phyloP scores from a whole-genome alignment of 2,888 invertebrate species.

The Philereme vetulata region DNA sequence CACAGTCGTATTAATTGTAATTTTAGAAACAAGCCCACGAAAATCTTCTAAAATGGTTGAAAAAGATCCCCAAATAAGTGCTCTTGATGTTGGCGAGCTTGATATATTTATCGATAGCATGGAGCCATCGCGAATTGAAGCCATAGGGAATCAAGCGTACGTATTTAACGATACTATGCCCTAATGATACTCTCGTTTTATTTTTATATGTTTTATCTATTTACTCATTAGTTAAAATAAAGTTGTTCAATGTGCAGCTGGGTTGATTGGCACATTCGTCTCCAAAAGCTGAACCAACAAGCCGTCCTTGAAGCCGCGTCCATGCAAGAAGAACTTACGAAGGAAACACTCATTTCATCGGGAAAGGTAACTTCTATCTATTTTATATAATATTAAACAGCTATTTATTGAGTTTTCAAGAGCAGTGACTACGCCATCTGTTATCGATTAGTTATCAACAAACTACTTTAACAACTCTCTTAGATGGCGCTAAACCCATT shows the following conservation, averaged over 20 bases:
- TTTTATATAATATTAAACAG: background rate
- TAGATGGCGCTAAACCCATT: conserved; percentile 18
- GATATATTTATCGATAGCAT: conserved; percentile 90
- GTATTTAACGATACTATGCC: background rate
- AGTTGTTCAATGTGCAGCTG: conserved; percentile 79
- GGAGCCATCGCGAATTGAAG: conserved; percentile 85
- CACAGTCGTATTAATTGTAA: conserved; percentile 14
- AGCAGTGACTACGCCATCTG: conserved; percentile 7
- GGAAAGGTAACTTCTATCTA: conserved; percentile 83
- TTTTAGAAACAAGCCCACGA: background rate
- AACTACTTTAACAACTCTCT: background rate
- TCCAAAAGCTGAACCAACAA: conserved; percentile 94
- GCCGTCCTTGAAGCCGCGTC: conserved; percentile 91
- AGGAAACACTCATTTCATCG: conserved; percentile 90
- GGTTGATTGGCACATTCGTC: conserved; percentile 91
- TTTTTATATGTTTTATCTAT: no score
- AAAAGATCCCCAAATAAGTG: conserved; percentile 74
- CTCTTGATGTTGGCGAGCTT: conserved; percentile 87
- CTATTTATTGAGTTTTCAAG: background rate
- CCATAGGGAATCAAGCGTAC: conserved; percentile 85
- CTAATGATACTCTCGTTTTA: no score
- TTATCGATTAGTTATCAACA: conserved; percentile 16
- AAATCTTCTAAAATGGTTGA: conserved; percentile 73
- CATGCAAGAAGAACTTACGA: conserved; percentile 92
- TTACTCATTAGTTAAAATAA: background rate